Evolutionary conservation across 2,888 invertebrate species (phyloP), one percentile per base, ranked within the genome.

Genomic region (Ormyrus pomaceus): DNA sequence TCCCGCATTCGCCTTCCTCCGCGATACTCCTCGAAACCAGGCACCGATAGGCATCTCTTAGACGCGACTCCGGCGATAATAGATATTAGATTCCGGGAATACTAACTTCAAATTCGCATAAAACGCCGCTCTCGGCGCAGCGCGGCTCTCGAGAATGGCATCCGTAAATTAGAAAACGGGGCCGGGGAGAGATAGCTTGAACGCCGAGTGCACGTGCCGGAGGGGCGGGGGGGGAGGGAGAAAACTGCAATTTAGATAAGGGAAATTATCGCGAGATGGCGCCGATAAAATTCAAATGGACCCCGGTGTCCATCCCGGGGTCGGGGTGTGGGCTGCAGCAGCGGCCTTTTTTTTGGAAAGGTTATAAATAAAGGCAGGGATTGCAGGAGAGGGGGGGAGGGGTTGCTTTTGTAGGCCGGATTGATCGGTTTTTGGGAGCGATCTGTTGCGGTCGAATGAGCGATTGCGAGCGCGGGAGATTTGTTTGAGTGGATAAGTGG

Each of bases 221-320:
- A 19, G 53, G 46, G 34, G 50, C 48, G 34, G 69, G 19, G 61
- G 50, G 66, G n/a, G 13, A 61, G 65, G 6, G 56, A 78, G 81
- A 78, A 81, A 84, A 83, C 82, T 84, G 84, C 84, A 85, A 84
- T 85, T 85, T 84, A 84, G 85, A 85, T 85, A 85, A 84, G 84
- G 83, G 83, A 83, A 85, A 84, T 85, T 84, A 85, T 84, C 83
- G 72, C 81, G 80, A 81, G 83, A 83, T 83, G 68, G 80, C 51
- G n/a, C 71, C 79, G 83, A 83, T 83, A 82, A 83, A 82, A 83
- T 83, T 83, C 79, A 81, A 83, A 82, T 81, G 77, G 79, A 76
- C 80, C 78, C 53, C 11, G 34, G 59, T n/a, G 72, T 70, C 51
- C 71, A 11, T 45, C 70, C 53, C 61, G 45, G 19, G 19, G 19